Percentiles rank a stretch among this genome's conserved stretches.
phyloP scores from a whole-genome alignment of 2,797 vertebrate genomes.

The Todus mexicanus region DNA sequence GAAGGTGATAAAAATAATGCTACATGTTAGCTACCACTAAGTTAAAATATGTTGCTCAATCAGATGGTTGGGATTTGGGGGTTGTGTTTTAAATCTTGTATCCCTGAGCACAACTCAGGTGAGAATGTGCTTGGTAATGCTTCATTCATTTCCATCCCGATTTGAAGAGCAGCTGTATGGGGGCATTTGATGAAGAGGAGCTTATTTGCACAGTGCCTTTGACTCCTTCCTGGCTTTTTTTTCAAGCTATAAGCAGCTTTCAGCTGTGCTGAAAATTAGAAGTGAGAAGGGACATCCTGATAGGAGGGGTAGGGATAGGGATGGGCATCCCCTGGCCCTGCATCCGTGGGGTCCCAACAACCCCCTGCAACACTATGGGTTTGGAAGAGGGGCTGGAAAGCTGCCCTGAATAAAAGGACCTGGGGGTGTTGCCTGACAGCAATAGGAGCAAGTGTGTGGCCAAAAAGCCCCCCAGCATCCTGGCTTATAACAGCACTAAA shows the following conservation, averaged over 20 bases:
- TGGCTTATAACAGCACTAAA: not conserved
- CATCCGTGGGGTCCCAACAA: not conserved
- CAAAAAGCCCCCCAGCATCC: too few relatives aligned
- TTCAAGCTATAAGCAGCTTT: not conserved
- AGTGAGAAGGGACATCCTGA: fast-evolving
- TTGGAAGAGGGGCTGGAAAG: not conserved
- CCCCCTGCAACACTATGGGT: not conserved
- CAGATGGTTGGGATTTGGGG: fast-evolving
- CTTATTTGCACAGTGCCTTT: fast-evolving
- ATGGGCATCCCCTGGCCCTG: not conserved
- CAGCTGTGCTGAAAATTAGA: not conserved
- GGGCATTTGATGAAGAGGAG: not conserved
- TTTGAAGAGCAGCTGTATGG: fast-evolving
- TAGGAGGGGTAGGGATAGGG: fast-evolving
- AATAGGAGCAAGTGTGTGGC: too few relatives aligned
- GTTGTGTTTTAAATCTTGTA: fast-evolving
- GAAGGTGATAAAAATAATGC: too few relatives aligned
- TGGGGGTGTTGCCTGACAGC: not conserved
- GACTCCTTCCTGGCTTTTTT: not conserved
- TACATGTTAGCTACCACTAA: too few relatives aligned
- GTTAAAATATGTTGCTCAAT: fast-evolving
- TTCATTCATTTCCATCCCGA: not conserved
- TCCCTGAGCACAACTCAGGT: fast-evolving
- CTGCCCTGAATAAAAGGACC: not conserved
- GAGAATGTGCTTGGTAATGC: fast-evolving